phyloP scores from a whole-genome alignment of 2,797 vertebrate species.

The Typhlichthys eigenmanni region DNA sequence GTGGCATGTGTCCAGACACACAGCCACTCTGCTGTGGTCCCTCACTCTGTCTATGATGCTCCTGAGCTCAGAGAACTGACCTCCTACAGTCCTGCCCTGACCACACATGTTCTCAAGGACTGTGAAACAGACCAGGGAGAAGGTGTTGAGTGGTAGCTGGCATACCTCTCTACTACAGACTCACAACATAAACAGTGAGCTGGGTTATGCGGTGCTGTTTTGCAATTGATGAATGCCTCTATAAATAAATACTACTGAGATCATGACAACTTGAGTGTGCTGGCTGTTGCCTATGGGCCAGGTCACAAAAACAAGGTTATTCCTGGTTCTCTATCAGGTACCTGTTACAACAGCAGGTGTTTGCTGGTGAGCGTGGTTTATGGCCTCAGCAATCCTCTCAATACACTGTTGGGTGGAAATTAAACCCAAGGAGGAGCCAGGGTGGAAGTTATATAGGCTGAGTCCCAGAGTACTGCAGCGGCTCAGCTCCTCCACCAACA shows the following conservation, averaged over 20 bases:
- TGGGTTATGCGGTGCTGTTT: too few relatives aligned
- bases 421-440: constrained; percentile 75
- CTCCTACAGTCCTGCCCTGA: constrained; percentile 79
- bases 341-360: constrained; percentile 75
- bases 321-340: constrained; percentile 29
- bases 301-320: too few relatives aligned
- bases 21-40: constrained; percentile 77
- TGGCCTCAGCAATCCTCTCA: constrained; percentile 74
- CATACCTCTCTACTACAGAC: too few relatives aligned
- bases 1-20: constrained; percentile 82
- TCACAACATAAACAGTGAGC: too few relatives aligned
- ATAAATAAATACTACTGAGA: too few relatives aligned
- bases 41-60: constrained; percentile 77
- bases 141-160: neutral
- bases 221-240: too few relatives aligned
- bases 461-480: constrained; percentile 79
- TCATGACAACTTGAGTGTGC: too few relatives aligned
- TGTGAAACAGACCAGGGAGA: neutral
- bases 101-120: constrained; percentile 84
- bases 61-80: constrained; percentile 76
- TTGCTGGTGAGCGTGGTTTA: constrained; percentile 79
- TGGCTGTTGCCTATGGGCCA: too few relatives aligned
- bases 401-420: constrained; percentile 75
- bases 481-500: constrained; percentile 80
- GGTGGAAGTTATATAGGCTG: constrained; percentile 79